Percentiles rank a stretch among this genome's conserved stretches.
phyloP scores from a whole-genome alignment of 2,113 vertebrate species.

The Oriolus oriolus region DNA sequence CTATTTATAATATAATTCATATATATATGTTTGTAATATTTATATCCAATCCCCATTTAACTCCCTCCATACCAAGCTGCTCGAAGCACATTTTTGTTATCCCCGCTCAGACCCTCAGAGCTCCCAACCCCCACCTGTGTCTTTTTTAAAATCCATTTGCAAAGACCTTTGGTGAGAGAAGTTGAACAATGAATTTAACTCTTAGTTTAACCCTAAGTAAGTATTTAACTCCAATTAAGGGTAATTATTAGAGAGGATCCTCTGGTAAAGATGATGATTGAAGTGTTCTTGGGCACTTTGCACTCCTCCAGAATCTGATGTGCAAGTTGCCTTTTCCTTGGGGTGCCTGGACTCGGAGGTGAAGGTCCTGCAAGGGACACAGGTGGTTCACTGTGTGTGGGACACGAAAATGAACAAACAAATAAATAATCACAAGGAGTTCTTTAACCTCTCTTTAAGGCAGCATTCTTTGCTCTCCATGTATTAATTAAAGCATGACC shows the following conservation, averaged over 20 bases:
- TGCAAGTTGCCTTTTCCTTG: background rate
- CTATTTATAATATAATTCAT: background rate
- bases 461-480: background rate
- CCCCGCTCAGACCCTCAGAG: background rate
- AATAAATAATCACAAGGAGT: background rate
- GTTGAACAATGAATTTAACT: background rate
- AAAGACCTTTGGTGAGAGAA: background rate
- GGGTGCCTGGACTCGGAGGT: fast-evolving
- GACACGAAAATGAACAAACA: background rate
- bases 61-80: background rate
- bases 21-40: background rate
- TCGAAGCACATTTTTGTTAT: background rate
- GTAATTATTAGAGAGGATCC: background rate
- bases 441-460: background rate
- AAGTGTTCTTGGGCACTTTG: background rate
- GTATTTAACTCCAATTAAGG: background rate
- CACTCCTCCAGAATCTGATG: background rate
- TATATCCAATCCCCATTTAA: background rate
- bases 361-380: background rate
- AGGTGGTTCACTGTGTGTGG: background rate
- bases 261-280: background rate
- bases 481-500: constrained; percentile 17
- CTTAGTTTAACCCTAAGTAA: background rate
- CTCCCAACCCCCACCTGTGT: background rate
- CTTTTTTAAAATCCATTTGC: background rate